Percentiles rank a stretch among this genome's conserved stretches.
These are phyloP conservation scores for Lobophora halterata DNA, from an alignment of 2,888 invertebrate species.

Conservation along the genomic window DNA sequence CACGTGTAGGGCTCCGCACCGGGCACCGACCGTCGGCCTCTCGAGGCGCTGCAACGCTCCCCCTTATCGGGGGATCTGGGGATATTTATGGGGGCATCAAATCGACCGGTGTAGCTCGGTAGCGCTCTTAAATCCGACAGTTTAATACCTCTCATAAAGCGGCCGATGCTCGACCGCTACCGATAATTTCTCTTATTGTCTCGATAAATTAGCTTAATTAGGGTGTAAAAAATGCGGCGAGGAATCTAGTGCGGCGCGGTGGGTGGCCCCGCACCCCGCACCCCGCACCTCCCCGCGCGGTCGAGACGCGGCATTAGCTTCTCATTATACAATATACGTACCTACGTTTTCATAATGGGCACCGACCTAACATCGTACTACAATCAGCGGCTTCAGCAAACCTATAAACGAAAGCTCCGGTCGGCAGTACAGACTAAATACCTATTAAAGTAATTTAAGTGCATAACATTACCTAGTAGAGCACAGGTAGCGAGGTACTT, in stretches of 20 bases:
- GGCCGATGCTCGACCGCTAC: slow-evolving; percentile 53
- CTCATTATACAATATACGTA: slow-evolving; percentile 25
- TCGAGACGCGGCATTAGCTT: slow-evolving; percentile 27
- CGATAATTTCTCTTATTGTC: slow-evolving; percentile 76
- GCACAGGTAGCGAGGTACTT: neutral
- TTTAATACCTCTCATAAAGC: slow-evolving; percentile 75
- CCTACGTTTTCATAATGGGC: neutral
- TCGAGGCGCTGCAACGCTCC: slow-evolving; percentile 18
- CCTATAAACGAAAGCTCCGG: too few relatives aligned
- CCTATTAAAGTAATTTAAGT: too few relatives aligned
- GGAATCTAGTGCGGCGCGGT: slow-evolving; percentile 71
- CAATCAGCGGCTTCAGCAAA: too few relatives aligned
- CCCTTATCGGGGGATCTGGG: slow-evolving; percentile 65
- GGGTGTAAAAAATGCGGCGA: slow-evolving; percentile 72
- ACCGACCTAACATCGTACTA: too few relatives aligned
- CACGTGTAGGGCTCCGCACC: slow-evolving; percentile 52
- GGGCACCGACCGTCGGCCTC: slow-evolving; percentile 43
- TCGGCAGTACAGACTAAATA: too few relatives aligned
- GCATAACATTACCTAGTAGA: too few relatives aligned
- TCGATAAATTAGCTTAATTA: slow-evolving; percentile 80
- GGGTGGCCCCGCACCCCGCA: slow-evolving; percentile 61
- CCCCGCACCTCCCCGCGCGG: slow-evolving; percentile 20
- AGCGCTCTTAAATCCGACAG: slow-evolving; percentile 66
- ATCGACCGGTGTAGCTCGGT: slow-evolving; percentile 66
- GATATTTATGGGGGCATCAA: slow-evolving; percentile 71